Conservation (phyloP, 2,797 vertebrate genomes). For the Salarias fasciatus region DNA sequence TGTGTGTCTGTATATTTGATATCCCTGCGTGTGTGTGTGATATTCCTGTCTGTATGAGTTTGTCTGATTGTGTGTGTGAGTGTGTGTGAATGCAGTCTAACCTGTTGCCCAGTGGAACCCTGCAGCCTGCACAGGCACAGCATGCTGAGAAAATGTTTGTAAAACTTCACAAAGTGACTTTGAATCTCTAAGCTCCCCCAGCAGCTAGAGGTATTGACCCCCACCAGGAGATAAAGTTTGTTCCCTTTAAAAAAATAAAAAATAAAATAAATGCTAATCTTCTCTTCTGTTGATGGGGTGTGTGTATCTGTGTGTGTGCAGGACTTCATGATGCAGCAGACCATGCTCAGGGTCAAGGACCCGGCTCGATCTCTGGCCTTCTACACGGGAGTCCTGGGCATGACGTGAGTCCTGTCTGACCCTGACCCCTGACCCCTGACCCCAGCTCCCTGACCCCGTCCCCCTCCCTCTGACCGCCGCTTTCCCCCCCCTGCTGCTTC, state of each 20-base stretch:
- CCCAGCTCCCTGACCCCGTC: neutral
- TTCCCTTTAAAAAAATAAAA: no score
- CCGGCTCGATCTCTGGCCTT: slow-evolving; percentile 91
- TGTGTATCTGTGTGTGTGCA: slow-evolving; percentile 46
- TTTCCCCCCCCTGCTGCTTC: neutral
- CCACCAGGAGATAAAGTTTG: no score
- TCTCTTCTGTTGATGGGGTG: no score
- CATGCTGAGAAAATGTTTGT: no score
- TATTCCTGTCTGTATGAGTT: no score
- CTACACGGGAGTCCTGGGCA: slow-evolving; percentile 92
- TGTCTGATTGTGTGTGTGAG: no score
- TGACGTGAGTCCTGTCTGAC: slow-evolving; percentile 86
- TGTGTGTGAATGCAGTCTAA: slow-evolving; percentile 24
- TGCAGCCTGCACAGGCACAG: neutral
- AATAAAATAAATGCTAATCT: no score
- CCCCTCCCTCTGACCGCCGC: neutral
- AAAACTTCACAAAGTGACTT: no score
- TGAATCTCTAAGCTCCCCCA: no score
- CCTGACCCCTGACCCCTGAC: neutral
- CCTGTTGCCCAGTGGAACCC: slow-evolving; percentile 12
- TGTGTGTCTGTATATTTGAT: no score
- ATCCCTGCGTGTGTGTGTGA: no score
- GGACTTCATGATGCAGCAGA: slow-evolving; percentile 95
- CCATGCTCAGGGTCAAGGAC: slow-evolving; percentile 93
- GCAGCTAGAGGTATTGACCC: no score